These are phyloP conservation scores for Saccostrea echinata DNA, from an alignment of 1,140 invertebrate genomes.

Conservation along the genomic window DNA sequence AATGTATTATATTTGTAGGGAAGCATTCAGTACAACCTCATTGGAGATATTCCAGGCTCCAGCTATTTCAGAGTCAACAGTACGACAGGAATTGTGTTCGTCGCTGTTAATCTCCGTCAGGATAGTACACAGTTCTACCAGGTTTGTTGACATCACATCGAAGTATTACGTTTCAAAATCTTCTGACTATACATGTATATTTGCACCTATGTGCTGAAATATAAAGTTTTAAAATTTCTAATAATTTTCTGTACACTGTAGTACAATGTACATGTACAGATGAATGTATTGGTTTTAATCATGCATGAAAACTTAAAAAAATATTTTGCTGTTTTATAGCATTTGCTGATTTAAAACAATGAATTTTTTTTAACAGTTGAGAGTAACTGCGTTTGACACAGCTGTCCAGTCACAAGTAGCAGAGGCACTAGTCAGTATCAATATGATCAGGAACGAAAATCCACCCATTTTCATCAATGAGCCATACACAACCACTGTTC, in stretches of 20 bases:
- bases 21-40: background rate
- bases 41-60: conserved; percentile 42
- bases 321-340: too few species aligned
- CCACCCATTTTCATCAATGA: conserved; percentile 54
- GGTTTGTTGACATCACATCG: background rate
- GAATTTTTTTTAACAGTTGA: background rate
- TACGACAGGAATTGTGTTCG: conserved; percentile 1
- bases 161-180: background rate
- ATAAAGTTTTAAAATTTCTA: background rate
- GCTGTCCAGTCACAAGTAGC: conserved; percentile 24
- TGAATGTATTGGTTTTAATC: too few species aligned
- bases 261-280: background rate
- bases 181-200: too few species aligned
- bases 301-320: too few species aligned
- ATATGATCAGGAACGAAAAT: conserved; percentile 87
- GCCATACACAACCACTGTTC: conserved; percentile 55
- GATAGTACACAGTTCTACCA: conserved; percentile 8
- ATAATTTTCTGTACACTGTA: background rate
- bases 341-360: too few species aligned
- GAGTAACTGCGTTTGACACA: conserved; percentile 8
- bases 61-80: conserved; percentile 36
- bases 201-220: too few species aligned
- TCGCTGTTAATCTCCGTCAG: conserved; percentile 26
- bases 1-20: conserved; percentile 7
- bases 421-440: conserved; percentile 80